Evolutionary conservation across 64 coral and sea anemone species (phyloP).

Genomic region (Porites lutea): DNA sequence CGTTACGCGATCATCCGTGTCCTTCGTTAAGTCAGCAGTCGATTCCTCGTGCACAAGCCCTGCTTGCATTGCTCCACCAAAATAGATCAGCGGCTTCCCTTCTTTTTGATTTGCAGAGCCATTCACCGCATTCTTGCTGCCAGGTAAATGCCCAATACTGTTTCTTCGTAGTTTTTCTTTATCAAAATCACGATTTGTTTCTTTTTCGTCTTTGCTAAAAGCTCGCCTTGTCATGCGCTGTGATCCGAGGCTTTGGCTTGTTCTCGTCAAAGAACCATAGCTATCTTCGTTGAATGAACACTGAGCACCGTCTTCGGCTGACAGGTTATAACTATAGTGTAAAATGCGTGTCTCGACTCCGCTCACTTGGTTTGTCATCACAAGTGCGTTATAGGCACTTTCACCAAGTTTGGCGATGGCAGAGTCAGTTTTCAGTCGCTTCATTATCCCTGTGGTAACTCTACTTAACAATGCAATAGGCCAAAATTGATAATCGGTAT

Average conservation of each 20-base stretch:
- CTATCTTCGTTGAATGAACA: background rate
- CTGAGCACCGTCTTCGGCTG: background rate
- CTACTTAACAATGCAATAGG: background rate
- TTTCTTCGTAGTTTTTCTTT: constrained; percentile 5
- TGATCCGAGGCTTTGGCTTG: background rate
- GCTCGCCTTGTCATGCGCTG: background rate
- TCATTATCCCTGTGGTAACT: background rate
- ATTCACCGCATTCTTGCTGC: background rate
- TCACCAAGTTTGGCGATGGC: constrained; percentile 21
- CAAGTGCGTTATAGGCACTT: constrained; percentile 38
- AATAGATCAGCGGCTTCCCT: background rate
- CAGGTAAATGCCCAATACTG: constrained; percentile 2
- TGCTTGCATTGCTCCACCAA: background rate
- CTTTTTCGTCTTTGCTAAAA: constrained; percentile 13
- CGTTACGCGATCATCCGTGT: background rate
- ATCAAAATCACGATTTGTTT: background rate
- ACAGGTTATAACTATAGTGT: constrained; percentile 24
- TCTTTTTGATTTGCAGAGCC: background rate
- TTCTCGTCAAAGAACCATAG: background rate
- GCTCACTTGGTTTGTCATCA: constrained; percentile 21
- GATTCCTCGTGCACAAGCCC: too few species aligned
- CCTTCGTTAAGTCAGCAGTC: background rate
- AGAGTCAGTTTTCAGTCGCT: background rate
- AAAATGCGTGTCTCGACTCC: constrained; percentile 14
- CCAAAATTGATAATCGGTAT: too few species aligned